Conservation (phyloP, 2,113 vertebrate species). For the Oncorhynchus mykiss region DNA sequence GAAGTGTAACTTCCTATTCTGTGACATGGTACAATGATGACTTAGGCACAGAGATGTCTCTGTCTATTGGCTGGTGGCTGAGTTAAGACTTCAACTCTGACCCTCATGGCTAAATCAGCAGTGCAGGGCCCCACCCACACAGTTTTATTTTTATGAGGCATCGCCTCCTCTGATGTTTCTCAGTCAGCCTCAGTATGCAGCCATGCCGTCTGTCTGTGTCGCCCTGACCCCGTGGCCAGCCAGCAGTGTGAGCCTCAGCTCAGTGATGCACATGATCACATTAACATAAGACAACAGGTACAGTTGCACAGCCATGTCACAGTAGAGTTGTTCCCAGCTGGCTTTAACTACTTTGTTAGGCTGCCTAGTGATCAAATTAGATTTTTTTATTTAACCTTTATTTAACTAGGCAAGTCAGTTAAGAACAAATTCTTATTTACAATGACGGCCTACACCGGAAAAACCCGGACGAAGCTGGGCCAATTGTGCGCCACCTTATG, state of each 20-base stretch:
- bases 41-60: neutral
- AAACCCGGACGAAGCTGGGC: too few relatives aligned
- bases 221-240: slow-evolving; percentile 8
- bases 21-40: neutral
- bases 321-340: neutral
- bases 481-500: too few relatives aligned
- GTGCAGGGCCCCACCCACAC: neutral
- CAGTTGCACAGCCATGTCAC: neutral
- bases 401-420: too few relatives aligned
- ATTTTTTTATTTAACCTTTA: too few relatives aligned
- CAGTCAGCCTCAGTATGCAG: slow-evolving; percentile 7
- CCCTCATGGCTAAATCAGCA: slow-evolving; percentile 12
- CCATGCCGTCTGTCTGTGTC: slow-evolving; percentile 3
- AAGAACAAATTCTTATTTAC: too few relatives aligned
- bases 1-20: too few relatives aligned
- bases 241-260: neutral
- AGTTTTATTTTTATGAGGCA: slow-evolving; percentile 5
- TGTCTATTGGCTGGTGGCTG: neutral
- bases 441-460: too few relatives aligned
- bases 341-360: too few relatives aligned
- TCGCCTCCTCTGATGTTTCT: slow-evolving; percentile 7
- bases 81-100: slow-evolving; percentile 8
- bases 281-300: neutral
- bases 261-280: slow-evolving; percentile 4
- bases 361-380: too few relatives aligned